Percentiles rank a stretch among this genome's conserved stretches.
These are phyloP conservation scores for Cyphotilapia sp. DNA, from an alignment of 2,113 vertebrate genomes.

Conservation along the genomic window DNA sequence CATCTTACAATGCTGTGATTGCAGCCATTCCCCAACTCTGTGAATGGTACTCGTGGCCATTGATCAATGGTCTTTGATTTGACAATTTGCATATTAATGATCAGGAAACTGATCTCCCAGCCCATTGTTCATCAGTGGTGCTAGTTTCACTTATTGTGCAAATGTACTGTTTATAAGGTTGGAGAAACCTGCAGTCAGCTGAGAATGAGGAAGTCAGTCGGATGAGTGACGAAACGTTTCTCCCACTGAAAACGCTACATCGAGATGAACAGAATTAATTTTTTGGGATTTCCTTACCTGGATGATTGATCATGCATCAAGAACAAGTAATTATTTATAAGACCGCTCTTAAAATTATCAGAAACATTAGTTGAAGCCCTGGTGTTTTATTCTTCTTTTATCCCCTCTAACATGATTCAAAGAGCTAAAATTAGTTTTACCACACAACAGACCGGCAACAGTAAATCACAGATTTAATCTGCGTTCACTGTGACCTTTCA, in stretches of 20 bases:
- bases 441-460: background rate
- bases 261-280: background rate
- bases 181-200: background rate
- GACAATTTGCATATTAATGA: background rate
- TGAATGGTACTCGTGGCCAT: background rate
- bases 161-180: background rate
- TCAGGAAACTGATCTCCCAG: background rate
- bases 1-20: background rate
- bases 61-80: background rate
- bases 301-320: background rate
- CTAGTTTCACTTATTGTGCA: background rate
- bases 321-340: background rate
- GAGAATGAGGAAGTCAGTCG: fast-evolving
- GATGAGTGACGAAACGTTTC: fast-evolving
- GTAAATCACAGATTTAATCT: slow-evolving; percentile 25
- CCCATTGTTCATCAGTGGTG: background rate
- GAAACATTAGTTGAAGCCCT: background rate
- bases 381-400: background rate
- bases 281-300: background rate
- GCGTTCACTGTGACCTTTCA: slow-evolving; percentile 28
- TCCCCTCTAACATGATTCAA: background rate
- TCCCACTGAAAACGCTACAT: background rate
- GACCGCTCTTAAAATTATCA: background rate
- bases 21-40: background rate
- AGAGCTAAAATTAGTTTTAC: background rate